Evolutionary conservation across 2,797 vertebrate species (phyloP).

Genomic region (Dicrostonyx torquatus): DNA sequence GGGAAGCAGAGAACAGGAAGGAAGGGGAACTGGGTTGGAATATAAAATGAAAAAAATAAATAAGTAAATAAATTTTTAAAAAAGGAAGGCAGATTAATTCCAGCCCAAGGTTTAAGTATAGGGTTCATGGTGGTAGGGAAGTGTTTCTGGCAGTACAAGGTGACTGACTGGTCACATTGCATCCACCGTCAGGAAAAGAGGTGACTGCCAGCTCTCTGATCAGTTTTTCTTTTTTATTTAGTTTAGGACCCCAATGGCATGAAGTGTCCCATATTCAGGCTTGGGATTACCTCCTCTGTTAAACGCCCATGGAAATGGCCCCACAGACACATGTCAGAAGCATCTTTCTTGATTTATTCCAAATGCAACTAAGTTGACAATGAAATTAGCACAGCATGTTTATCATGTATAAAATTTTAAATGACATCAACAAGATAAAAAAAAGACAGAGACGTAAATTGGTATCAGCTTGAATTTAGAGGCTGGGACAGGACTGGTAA

Average conservation of each 20-base stretch:
- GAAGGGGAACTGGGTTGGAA: too few relatives aligned
- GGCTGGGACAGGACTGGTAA: too few relatives aligned
- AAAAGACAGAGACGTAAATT: neutral
- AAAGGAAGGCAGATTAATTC: neutral
- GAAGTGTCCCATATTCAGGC: neutral
- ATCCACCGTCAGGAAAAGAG: neutral
- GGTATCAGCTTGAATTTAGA: neutral
- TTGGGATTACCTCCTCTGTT: neutral
- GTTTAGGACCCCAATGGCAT: too few relatives aligned
- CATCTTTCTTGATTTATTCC: neutral
- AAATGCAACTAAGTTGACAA: neutral
- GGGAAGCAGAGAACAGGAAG: too few relatives aligned
- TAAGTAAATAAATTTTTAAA: too few relatives aligned
- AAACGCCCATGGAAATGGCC: neutral
- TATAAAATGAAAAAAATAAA: too few relatives aligned
- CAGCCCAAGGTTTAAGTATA: neutral
- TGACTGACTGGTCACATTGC: neutral
- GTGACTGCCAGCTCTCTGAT: neutral
- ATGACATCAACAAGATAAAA: neutral
- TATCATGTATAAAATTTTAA: neutral
- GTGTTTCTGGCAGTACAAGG: neutral
- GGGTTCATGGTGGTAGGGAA: too few relatives aligned
- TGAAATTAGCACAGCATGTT: neutral
- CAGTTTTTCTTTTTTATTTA: neutral
- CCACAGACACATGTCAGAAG: neutral